A percentile compares a stretch with the other conserved stretches of the same genome.
Evolutionary conservation across 2,888 invertebrate species (phyloP).

Genomic region (Aphodius sticticus): DNA sequence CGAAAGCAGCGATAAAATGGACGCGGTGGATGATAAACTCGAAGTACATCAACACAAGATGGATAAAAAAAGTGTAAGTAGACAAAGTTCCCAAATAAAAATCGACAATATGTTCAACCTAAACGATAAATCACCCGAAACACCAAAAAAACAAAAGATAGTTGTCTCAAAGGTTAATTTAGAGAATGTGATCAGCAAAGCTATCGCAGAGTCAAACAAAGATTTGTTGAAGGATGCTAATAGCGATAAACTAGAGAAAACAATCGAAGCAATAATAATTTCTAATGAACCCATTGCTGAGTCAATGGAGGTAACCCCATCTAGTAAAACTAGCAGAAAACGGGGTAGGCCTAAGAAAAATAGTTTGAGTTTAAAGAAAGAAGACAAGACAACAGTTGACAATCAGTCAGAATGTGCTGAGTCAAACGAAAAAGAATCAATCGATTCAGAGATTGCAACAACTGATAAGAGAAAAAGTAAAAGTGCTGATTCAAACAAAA

Average conservation of each 20-base stretch:
- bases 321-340: background rate
- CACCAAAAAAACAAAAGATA: background rate
- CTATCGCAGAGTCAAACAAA: background rate
- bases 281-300: background rate
- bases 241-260: background rate
- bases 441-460: background rate
- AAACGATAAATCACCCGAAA: background rate
- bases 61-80: background rate
- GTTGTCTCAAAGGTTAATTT: background rate
- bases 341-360: background rate
- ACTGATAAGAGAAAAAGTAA: background rate
- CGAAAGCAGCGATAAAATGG: background rate
- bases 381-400: background rate
- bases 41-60: background rate
- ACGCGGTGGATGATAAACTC: background rate
- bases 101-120: no score
- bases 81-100: background rate
- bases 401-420: background rate
- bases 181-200: background rate
- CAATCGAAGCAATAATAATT: background rate
- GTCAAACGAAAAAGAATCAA: background rate
- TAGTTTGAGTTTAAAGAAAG: background rate
- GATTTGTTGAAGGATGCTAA: background rate
- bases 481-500: slow-evolving; percentile 5
- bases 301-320: background rate